phyloP scores from a whole-genome alignment of 2,888 invertebrate genomes.

The Nebria brevicollis region DNA sequence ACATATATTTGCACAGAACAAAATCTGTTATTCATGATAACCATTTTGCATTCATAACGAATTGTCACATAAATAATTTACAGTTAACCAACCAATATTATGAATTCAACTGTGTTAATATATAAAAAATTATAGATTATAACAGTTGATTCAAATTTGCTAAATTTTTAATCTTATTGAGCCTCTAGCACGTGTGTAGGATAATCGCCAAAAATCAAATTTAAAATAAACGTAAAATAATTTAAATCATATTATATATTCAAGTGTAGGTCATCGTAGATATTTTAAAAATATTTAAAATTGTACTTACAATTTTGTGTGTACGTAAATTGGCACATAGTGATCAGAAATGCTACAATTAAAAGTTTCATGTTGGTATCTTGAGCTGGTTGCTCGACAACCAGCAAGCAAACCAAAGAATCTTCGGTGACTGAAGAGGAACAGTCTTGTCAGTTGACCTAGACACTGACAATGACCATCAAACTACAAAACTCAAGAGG shows the following conservation, averaged over 20 bases:
- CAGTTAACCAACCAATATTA: neutral
- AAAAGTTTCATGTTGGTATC: conserved; percentile 22
- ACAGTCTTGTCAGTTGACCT: conserved; percentile 33
- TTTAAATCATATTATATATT: neutral
- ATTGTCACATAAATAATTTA: neutral
- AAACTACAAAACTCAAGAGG: conserved; percentile 5
- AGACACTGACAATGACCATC: conserved; percentile 40
- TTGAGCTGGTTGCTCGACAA: neutral
- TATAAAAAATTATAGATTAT: no score
- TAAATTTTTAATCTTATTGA: no score
- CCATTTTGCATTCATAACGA: no score
- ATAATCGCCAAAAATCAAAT: neutral
- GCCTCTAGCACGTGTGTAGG: no score
- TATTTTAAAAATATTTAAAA: neutral
- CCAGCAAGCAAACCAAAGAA: neutral
- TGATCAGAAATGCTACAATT: conserved; percentile 28
- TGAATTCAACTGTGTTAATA: no score
- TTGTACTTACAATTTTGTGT: conserved; percentile 36
- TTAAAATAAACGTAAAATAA: neutral
- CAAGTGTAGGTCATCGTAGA: neutral
- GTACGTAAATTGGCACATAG: conserved; percentile 25
- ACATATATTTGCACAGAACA: no score
- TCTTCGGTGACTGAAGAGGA: conserved; percentile 16
- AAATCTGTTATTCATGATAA: no score
- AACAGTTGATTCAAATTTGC: no score